These are phyloP conservation scores for Celastrina argiolus DNA, from an alignment of 2,888 invertebrate species.

Conservation along the genomic window DNA sequence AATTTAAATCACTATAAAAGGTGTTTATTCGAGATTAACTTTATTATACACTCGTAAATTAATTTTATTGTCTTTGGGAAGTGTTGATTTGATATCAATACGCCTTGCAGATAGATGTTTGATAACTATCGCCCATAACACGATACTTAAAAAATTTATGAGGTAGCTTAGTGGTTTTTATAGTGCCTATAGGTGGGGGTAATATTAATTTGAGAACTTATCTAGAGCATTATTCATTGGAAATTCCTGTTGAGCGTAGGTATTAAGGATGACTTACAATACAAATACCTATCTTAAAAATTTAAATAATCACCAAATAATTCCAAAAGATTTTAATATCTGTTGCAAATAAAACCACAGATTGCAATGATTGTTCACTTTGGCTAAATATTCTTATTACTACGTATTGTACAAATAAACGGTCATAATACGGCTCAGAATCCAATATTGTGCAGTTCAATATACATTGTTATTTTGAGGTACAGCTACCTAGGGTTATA, in stretches of 20 bases:
- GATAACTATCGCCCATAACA: constrained; percentile 7
- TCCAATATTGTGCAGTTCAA: not conserved
- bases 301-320: too few species aligned
- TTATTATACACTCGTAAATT: constrained; percentile 20
- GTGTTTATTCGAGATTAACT: constrained; percentile 17
- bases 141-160: constrained; percentile 9
- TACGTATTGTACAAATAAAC: not conserved
- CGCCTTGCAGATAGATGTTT: constrained; percentile 8
- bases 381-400: not conserved
- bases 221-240: not conserved
- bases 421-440: not conserved
- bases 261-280: too few species aligned
- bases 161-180: constrained; percentile 18
- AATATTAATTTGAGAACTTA: not conserved
- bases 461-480: constrained; percentile 5
- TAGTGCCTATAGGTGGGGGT: not conserved
- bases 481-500: constrained; percentile 2
- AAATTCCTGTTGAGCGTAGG: too few species aligned
- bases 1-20: constrained; percentile 20
- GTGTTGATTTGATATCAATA: constrained; percentile 20
- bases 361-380: too few species aligned
- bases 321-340: too few species aligned
- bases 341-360: too few species aligned
- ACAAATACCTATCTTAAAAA: too few species aligned
- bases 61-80: constrained; percentile 15